These are phyloP conservation scores for Leuciscus waleckii DNA, from an alignment of 2,797 vertebrate genomes.

Conservation along the genomic window DNA sequence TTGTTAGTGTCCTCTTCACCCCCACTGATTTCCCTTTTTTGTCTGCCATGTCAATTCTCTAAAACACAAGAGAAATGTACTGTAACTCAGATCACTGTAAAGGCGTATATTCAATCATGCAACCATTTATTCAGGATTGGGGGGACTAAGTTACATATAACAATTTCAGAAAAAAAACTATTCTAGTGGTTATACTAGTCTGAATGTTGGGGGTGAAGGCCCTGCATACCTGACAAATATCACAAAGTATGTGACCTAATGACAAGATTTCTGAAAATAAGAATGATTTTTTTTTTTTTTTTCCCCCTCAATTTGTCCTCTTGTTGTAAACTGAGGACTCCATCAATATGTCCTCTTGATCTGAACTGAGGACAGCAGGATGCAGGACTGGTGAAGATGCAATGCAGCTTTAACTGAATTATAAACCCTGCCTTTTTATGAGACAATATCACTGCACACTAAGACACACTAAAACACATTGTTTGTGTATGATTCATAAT, in stretches of 20 bases:
- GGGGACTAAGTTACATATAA: not conserved
- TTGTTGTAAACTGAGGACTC: too few relatives aligned
- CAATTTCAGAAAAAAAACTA: not conserved
- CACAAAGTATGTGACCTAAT: not conserved
- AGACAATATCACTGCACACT: not conserved
- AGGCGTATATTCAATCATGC: not conserved
- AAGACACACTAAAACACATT: too few relatives aligned
- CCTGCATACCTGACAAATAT: not conserved
- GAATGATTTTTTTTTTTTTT: too few relatives aligned
- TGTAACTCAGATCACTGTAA: not conserved
- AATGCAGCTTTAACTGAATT: not conserved
- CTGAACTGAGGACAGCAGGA: not conserved
- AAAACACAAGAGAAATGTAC: constrained; percentile 27
- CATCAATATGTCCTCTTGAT: not conserved
- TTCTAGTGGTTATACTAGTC: not conserved
- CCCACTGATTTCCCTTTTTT: constrained; percentile 77
- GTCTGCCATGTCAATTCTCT: constrained; percentile 81
- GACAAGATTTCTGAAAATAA: not conserved
- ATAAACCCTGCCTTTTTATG: not conserved
- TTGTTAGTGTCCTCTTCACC: constrained; percentile 76
- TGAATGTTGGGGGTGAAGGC: not conserved
- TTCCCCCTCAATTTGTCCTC: too few relatives aligned
- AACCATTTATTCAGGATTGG: not conserved
- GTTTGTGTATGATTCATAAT: not conserved
- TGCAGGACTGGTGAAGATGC: constrained; percentile 1